Base-by-base conservation (phyloP, 2,113 vertebrate species). In the Promerops cafer region DNA sequence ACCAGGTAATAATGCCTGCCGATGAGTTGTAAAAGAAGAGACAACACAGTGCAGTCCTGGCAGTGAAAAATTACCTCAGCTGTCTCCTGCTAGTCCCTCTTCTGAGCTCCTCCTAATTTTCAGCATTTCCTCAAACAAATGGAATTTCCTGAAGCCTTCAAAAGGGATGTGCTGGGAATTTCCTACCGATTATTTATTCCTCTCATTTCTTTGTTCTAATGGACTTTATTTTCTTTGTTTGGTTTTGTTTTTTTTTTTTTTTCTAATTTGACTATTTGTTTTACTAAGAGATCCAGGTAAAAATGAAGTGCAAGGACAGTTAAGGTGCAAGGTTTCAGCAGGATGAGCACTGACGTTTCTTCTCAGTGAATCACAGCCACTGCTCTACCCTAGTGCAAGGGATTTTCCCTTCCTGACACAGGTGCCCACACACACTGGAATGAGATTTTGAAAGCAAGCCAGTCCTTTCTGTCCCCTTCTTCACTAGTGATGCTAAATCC, bases 1-100 rank as follows among this genome's bases (percentile, higher is more conserved):
- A 96, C 92, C 80, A 95, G 92, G 94, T 97, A 96, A 96, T 97
- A 95, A 97, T 95, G 96, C 79, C 90, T 92, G 94, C 90, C 71
- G 20, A 96, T 95, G 96, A 93, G 79, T 84, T 96, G 94, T 93
- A 97, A 95, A 96, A 94, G 91, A 72, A 95, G 91, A 95, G 91
- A 92, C 93, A 95, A 91, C 87, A 93, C 68, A 81, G 79, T 75
- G 60, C 90, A 81, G 86, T 72, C 57, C 83, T 96, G 88, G 92
- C 96, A 96, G 80, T 95, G 96, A 96, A 96, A 95, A 96, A 97
- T 87, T 30, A 87, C 91, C 93, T 86, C 83, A 81, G 56, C 54
- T 81, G 76, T 71, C 93, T 94, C 78, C 59, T 77, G 39, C 71
- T 80, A 88, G 77, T 85, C 35, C 33, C 66, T 85, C 49, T 87